These are phyloP conservation scores for Cryptocephalus primarius DNA, from an alignment of 2,888 invertebrate species.

Conservation along the genomic window DNA sequence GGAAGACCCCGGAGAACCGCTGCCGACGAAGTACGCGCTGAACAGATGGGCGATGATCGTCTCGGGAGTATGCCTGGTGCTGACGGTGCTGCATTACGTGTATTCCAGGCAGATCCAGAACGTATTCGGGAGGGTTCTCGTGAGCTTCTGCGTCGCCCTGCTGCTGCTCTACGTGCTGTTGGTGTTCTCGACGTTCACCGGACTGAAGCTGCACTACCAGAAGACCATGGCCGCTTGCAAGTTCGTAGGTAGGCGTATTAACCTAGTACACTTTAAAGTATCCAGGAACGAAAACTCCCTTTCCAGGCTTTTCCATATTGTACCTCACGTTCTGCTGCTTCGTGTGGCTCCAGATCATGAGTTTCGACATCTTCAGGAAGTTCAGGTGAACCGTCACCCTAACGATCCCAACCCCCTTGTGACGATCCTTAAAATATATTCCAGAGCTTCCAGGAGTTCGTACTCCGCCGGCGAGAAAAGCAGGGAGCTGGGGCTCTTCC, in stretches of 20 bases:
- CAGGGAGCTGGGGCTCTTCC: slow-evolving; percentile 45
- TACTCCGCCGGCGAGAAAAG: slow-evolving; percentile 10
- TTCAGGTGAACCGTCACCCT: slow-evolving; percentile 20
- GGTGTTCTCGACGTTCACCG: slow-evolving; percentile 6
- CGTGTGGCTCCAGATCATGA: slow-evolving; percentile 23
- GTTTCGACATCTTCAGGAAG: slow-evolving; percentile 22
- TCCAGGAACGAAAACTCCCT: background rate
- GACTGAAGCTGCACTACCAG: background rate
- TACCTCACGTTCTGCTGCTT: slow-evolving; percentile 18
- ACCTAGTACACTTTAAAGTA: background rate
- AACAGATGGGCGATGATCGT: slow-evolving; percentile 14
- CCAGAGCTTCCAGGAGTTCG: background rate
- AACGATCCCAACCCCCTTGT: too few species aligned
- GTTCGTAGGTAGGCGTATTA: background rate
- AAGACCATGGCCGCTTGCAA: background rate
- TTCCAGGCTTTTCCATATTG: slow-evolving; percentile 11
- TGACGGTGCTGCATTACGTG: slow-evolving; percentile 13
- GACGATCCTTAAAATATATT: too few species aligned
- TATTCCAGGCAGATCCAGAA: slow-evolving; percentile 12
- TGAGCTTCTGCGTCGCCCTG: slow-evolving; percentile 14
- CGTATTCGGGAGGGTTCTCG: slow-evolving; percentile 16
- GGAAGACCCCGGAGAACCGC: background rate
- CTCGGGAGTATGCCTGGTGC: slow-evolving; percentile 13
- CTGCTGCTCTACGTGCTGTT: slow-evolving; percentile 8
- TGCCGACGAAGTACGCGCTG: slow-evolving; percentile 10